Evolutionary conservation across 2,797 vertebrate species (phyloP), one percentile per base, ranked within the genome.

Genomic region (Botia kubotai): DNA sequence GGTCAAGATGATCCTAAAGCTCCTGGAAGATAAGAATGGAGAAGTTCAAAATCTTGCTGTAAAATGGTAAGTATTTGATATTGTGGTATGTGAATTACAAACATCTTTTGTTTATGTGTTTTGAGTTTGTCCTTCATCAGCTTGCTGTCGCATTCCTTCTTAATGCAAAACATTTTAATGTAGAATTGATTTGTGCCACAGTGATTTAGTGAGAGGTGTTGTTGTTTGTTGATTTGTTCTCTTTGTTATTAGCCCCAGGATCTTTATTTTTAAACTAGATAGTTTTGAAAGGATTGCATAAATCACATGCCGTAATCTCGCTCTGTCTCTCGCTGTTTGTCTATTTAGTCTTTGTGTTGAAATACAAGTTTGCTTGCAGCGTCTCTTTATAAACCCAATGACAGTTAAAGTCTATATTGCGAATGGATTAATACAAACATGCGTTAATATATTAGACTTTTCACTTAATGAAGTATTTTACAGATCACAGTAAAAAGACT

Each of bases 1-100:
- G 86, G 98, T 99, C 84, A 97, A 98, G 93, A 99, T 99, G 98
- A 99, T 99, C 88, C 94, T 99, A 80, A 99, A 99, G 86, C 94
- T 99, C 84, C 83, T 99, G 85, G 98, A 99, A 91, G 98, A 99
- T 92, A 99, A 99, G 90, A 99, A 99, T 29, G 98, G 98, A 88
- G 98, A 99, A 87, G 98, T 99, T 85, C 98, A 99, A 90, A 99
- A 99, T 86, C 92, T 99, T 87, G 97, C 97, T 21, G 98, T 99
- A 60, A 99, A 99, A 95, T 99, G 97, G 98, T 99, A 92, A 23
- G 48, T 10, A 62, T n/a, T 53, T 53, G 4, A 0, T 26, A 4
- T n/a, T 4, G n/a, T 19, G 11, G 2, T 60, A 8, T 8, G n/a
- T 36, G 3, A 75, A 21, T 48, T 19, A 39, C 17, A 76, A 76